Percentiles rank a stretch among this genome's conserved stretches.
Conservation (phyloP, 2,888 invertebrate species). For the Tubulanus polymorphus region DNA sequence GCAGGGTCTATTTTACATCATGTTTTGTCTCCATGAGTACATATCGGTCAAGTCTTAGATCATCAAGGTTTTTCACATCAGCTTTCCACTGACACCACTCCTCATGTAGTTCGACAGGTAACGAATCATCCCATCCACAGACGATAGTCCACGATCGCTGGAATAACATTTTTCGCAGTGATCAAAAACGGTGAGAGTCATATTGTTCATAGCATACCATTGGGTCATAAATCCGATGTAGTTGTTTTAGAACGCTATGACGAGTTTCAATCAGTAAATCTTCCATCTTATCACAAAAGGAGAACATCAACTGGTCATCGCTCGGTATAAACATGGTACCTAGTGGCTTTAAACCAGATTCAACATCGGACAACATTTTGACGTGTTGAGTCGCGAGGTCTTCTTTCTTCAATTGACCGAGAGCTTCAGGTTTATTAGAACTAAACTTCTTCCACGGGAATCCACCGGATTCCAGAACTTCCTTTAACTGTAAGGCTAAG, state of each 20-base stretch:
- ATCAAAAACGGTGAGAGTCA: background rate
- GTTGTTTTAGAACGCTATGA: background rate
- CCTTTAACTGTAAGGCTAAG: background rate
- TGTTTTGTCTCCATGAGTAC: background rate
- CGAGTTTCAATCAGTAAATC: background rate
- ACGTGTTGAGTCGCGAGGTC: background rate
- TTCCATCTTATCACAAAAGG: background rate
- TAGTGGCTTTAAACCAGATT: background rate
- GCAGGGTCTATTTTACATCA: background rate
- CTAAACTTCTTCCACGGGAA: background rate
- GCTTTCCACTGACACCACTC: background rate
- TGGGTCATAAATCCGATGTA: background rate
- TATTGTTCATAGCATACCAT: no score
- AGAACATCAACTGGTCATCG: background rate
- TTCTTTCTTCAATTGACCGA: background rate
- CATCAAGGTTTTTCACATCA: background rate
- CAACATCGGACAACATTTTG: background rate
- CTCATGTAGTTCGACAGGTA: background rate
- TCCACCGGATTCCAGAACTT: background rate
- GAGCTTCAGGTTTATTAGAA: background rate
- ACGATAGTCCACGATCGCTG: background rate
- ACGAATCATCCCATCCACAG: background rate
- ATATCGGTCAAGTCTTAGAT: background rate
- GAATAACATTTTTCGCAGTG: background rate
- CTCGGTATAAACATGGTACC: background rate